phyloP scores from a whole-genome alignment of 2,888 invertebrate species.

The Gastracanthus pulcherrimus region DNA sequence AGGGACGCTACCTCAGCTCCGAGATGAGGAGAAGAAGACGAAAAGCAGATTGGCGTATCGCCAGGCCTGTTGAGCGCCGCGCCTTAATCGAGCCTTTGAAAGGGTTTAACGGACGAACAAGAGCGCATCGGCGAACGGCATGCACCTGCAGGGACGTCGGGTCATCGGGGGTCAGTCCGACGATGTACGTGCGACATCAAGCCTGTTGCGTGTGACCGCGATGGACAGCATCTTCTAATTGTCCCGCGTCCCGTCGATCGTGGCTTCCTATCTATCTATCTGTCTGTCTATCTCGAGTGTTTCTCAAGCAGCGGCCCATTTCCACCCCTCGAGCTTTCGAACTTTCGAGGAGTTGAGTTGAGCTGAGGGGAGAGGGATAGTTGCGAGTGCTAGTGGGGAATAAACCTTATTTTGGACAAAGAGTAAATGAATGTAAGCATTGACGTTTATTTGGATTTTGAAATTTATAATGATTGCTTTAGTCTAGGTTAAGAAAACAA shows the following conservation, averaged over 20 bases:
- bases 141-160: conserved; percentile 7
- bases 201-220: conserved; percentile 57
- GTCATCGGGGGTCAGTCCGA: no score
- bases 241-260: no score
- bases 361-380: background rate
- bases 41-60: conserved; percentile 63
- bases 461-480: no score
- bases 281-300: conserved; percentile 29
- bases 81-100: conserved; percentile 68
- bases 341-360: background rate
- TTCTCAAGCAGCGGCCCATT: background rate
- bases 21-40: conserved; percentile 8
- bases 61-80: conserved; percentile 75
- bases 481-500: no score
- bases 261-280: no score
- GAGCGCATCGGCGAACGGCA: conserved; percentile 63
- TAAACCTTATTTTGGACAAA: no score
- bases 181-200: no score
- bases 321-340: background rate
- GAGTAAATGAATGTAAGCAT: no score
- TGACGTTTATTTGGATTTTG: no score
- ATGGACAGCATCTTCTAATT: conserved; percentile 32
- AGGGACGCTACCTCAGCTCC: background rate
- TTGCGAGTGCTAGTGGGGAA: no score
- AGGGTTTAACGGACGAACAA: no score